Evolutionary conservation across 2,888 invertebrate genomes (phyloP), one percentile per base, ranked within the genome.

Genomic region (Acleris emargana): DNA sequence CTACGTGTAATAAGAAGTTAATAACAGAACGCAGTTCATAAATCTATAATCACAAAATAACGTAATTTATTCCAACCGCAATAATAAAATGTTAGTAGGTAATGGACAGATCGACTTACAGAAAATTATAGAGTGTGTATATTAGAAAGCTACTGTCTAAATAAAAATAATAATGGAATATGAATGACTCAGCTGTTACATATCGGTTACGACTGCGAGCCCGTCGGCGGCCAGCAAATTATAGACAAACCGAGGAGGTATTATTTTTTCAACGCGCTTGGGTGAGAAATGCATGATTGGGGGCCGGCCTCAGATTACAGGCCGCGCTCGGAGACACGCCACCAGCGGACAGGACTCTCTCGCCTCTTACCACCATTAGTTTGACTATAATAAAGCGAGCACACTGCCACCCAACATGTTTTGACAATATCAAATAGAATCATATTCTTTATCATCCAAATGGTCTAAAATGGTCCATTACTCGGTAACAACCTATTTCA

Each of bases 281-380:
- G 90, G 92, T 92, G 92, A 92, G 91, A 92, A 92, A 86, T 88
- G 89, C 88, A 84, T 91, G 91, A 92, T 91, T 92, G 89, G 83
- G 84, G 90, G 84, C 85, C 91, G 91, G 92, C 86, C 62, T 73
- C 73, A 86, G 90, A 92, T 92, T 91, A 92, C 91, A 92, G 91
- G 81, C 80, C 76, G 71, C 79, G 76, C 76, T 72, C 80, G 77
- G 82, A 73, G 86, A 86, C 91, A 86, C 87, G 89, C 90, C 89
- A 89, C 89, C 89, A 84, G 80, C 86, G 75, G 79, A 81, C 83
- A 77, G 75, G 79, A 80, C 83, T 82, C 87, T 81, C 81, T 86
- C 84, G 50, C 84, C 86, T 84, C 86, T 86, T 87, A 87, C 82
- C 81, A 85, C 85, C 84, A 85, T 89, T 89, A 90, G 90, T 91